Conservation (phyloP, 1,140 invertebrate species). For the Streblospio benedicti region DNA sequence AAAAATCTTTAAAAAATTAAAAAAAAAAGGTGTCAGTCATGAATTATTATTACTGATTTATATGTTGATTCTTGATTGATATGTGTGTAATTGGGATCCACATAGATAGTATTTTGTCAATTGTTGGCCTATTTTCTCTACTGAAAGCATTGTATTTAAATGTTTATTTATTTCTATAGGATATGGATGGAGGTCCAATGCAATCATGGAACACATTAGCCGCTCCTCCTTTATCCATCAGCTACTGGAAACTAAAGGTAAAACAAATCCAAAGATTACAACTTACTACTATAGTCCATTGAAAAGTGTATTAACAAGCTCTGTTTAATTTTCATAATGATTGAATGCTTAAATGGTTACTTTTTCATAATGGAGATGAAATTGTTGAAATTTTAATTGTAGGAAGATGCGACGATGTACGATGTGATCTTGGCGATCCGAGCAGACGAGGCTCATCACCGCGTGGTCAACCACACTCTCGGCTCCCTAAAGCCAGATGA, state of each 20-base stretch:
- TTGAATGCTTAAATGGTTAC: no score
- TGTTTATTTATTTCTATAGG: background rate
- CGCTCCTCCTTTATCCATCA: slow-evolving; percentile 40
- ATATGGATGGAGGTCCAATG: slow-evolving; percentile 20
- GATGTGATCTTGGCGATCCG: slow-evolving; percentile 40
- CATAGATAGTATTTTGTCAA: no score
- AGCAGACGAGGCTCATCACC: slow-evolving; percentile 45
- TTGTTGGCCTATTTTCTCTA: no score
- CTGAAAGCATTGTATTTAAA: background rate
- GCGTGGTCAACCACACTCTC: slow-evolving; percentile 43
- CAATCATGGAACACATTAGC: slow-evolving; percentile 37
- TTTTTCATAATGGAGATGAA: no score
- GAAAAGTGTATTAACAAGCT: no score
- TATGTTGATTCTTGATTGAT: no score
- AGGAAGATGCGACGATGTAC: slow-evolving; percentile 35
- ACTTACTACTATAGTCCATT: no score
- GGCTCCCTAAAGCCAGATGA: slow-evolving; percentile 34
- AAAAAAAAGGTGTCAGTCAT: no score
- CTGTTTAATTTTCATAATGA: no score
- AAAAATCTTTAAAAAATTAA: no score
- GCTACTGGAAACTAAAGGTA: slow-evolving; percentile 44
- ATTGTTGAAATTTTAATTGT: slow-evolving; percentile 12
- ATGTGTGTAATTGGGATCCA: no score
- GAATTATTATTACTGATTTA: no score
- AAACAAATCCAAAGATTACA: slow-evolving; percentile 10